Conservation (phyloP, 2,113 vertebrate genomes). For the Lipotes vexillifer region DNA sequence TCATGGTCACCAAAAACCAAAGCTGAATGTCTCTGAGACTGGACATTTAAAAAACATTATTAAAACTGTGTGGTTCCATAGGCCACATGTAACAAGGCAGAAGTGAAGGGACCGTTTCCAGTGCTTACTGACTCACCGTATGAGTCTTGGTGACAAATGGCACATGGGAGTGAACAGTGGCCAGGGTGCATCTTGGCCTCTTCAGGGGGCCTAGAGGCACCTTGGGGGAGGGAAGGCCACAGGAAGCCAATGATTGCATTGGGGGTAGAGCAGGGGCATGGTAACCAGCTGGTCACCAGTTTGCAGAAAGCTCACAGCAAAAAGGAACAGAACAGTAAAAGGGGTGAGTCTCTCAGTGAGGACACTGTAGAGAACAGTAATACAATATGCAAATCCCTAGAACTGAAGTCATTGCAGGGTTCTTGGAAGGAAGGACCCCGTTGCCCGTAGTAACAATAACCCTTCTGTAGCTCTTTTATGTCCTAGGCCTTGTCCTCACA, state of each 20-base stretch:
- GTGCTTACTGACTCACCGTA: rapidly evolving
- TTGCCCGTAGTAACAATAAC: rapidly evolving
- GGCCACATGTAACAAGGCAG: neutral
- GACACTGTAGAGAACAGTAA: neutral
- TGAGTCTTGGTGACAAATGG: neutral
- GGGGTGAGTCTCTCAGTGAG: neutral
- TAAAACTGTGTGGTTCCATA: neutral
- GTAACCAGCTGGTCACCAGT: neutral
- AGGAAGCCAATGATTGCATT: neutral
- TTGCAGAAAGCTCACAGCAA: neutral
- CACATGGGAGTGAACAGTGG: too few species aligned
- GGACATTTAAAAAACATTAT: too few species aligned
- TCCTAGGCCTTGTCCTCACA: too few species aligned
- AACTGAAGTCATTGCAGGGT: too few species aligned
- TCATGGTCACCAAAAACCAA: neutral
- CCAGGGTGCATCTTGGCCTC: neutral
- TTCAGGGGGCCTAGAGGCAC: neutral
- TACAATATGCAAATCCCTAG: rapidly evolving
- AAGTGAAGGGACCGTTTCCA: neutral
- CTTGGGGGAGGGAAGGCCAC: neutral
- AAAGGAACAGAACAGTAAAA: neutral
- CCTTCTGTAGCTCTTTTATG: neutral
- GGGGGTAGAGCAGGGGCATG: neutral
- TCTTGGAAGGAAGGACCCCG: neutral
- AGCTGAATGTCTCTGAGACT: neutral